phyloP scores from a whole-genome alignment of 2,797 vertebrate genomes.

The Amphiprion clarkii region DNA sequence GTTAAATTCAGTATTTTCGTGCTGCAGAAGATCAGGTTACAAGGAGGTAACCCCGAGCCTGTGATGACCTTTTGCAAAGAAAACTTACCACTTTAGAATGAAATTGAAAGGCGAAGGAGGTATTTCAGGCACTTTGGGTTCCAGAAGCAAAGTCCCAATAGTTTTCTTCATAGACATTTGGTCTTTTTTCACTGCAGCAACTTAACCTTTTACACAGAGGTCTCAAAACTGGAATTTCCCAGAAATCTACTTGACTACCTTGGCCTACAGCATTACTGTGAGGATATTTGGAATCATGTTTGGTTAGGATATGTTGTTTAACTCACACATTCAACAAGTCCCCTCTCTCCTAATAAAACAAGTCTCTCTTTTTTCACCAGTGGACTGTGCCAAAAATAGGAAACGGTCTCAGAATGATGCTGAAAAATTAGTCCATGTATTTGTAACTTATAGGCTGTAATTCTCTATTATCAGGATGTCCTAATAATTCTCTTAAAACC shows the following conservation, averaged over 20 bases:
- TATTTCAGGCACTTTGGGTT: constrained; percentile 4
- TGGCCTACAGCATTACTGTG: no score
- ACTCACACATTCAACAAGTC: no score
- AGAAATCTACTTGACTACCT: background rate
- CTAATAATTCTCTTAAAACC: no score
- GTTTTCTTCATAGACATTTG: background rate
- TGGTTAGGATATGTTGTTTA: no score
- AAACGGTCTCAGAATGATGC: no score
- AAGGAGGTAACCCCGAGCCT: constrained; percentile 25
- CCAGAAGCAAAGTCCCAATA: background rate
- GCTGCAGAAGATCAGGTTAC: constrained; percentile 47
- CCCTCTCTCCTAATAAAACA: no score
- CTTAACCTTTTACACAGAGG: background rate
- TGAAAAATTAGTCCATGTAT: no score
- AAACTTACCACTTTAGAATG: constrained; percentile 20
- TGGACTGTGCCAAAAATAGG: no score
- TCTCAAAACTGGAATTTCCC: background rate
- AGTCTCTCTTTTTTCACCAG: no score
- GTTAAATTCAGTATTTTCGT: constrained; percentile 44
- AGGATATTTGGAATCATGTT: no score
- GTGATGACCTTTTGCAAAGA: constrained; percentile 22
- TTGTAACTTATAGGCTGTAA: no score
- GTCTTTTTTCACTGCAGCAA: background rate
- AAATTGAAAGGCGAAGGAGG: constrained; percentile 6
- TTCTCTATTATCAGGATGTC: no score